These are phyloP conservation scores for Sciurus niger DNA, from an alignment of 2,113 vertebrate species.

Conservation along the genomic window DNA sequence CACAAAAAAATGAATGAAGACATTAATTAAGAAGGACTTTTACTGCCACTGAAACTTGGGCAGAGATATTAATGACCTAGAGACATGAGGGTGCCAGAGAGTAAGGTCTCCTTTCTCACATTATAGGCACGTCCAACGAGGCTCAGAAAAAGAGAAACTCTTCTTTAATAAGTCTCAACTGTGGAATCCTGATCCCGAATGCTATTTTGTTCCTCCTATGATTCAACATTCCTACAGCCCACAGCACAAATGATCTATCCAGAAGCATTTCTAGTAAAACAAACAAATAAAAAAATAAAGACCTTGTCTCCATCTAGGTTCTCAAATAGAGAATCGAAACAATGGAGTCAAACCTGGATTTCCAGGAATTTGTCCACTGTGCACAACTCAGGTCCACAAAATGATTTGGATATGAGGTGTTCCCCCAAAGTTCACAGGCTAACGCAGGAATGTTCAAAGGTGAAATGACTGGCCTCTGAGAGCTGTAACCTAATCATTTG, in stretches of 20 bases:
- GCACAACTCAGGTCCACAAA: not conserved
- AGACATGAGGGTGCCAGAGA: not conserved
- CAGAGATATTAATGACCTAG: not conserved
- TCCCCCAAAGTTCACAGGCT: too few relatives aligned
- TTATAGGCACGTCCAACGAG: not conserved
- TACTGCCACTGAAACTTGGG: not conserved
- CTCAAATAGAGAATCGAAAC: not conserved
- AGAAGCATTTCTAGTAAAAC: not conserved
- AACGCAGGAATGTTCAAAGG: too few relatives aligned
- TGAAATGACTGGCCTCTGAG: too few relatives aligned
- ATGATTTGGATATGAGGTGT: too few relatives aligned
- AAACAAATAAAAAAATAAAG: not conserved
- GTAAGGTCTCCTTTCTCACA: not conserved
- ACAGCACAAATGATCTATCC: not conserved
- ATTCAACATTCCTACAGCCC: not conserved
- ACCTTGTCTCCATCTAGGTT: not conserved
- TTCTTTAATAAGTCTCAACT: conserved; percentile 21
- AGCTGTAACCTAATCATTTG: too few relatives aligned
- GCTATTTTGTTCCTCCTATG: not conserved
- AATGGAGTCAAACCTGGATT: not conserved
- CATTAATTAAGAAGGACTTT: conserved; percentile 16
- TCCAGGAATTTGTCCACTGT: not conserved
- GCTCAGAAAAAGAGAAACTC: not conserved
- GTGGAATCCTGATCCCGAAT: not conserved
- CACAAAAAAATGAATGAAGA: not conserved